Conservation (phyloP, 1,140 invertebrate species). For the Dufourea novaeangliae region DNA sequence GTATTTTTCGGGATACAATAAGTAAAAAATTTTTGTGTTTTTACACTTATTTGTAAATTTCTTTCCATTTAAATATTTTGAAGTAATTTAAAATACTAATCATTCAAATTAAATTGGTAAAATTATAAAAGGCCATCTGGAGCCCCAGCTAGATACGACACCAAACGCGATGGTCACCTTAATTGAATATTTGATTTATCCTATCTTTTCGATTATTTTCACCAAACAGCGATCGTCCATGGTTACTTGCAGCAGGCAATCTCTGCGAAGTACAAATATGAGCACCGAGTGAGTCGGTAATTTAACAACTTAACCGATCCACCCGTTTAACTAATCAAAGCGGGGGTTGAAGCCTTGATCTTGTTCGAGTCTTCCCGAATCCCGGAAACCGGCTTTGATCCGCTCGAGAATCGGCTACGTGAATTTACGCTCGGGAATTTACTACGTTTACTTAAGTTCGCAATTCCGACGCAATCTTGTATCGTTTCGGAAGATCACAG, state of each 20-base stretch:
- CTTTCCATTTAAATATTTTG: no score
- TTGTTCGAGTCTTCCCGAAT: background rate
- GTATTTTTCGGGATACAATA: no score
- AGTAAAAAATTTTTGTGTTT: no score
- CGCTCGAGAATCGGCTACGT: background rate
- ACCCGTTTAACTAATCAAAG: constrained; percentile 37
- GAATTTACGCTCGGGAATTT: background rate
- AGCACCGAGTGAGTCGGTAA: background rate
- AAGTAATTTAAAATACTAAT: no score
- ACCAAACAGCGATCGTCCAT: background rate
- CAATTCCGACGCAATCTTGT: background rate
- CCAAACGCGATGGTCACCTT: no score
- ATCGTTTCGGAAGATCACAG: constrained; percentile 7
- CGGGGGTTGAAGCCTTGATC: background rate
- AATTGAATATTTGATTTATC: no score
- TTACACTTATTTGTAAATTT: no score
- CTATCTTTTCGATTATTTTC: background rate
- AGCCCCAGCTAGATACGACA: no score
- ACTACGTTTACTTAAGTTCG: constrained; percentile 7
- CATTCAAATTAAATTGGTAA: no score
- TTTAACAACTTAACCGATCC: constrained; percentile 14
- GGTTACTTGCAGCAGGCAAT: background rate
- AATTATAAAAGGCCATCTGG: no score
- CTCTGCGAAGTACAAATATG: background rate
- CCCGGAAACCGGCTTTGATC: constrained; percentile 7